A percentile compares a stretch with the other conserved stretches of the same genome.
Evolutionary conservation across 2,113 vertebrate species (phyloP).

Genomic region (Poeciliopsis prolifica): DNA sequence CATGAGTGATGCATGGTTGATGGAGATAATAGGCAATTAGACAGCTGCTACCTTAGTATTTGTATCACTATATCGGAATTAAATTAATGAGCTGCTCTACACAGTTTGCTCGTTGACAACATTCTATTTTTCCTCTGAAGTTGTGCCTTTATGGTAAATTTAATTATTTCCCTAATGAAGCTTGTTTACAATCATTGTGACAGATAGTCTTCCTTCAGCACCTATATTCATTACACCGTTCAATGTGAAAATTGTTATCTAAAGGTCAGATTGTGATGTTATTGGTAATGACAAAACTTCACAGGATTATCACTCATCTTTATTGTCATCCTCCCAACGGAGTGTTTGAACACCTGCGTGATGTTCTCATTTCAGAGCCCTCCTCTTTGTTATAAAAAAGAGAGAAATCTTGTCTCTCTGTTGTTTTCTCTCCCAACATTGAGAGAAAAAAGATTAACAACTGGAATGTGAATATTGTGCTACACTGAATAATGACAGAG

Average conservation of each 20-base stretch:
- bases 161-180: not conserved
- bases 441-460: not conserved
- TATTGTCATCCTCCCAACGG: not conserved
- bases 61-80: conserved; percentile 8
- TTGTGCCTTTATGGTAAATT: not conserved
- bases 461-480: not conserved
- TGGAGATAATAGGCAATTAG: not conserved
- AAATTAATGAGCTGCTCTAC: conserved; percentile 17
- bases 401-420: not conserved
- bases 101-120: not conserved
- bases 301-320: not conserved
- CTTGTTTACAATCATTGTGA: not conserved
- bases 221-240: not conserved
- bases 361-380: conserved; percentile 1
- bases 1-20: not conserved
- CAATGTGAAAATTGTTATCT: not conserved
- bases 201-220: not conserved
- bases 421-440: not conserved
- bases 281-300: not conserved
- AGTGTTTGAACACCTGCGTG: not conserved
- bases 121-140: not conserved
- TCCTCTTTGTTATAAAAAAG: not conserved
- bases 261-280: not conserved
- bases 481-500: not conserved
- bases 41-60: conserved; percentile 24